phyloP scores from a whole-genome alignment of 2,797 vertebrate species.

The Malacoraja senta region DNA sequence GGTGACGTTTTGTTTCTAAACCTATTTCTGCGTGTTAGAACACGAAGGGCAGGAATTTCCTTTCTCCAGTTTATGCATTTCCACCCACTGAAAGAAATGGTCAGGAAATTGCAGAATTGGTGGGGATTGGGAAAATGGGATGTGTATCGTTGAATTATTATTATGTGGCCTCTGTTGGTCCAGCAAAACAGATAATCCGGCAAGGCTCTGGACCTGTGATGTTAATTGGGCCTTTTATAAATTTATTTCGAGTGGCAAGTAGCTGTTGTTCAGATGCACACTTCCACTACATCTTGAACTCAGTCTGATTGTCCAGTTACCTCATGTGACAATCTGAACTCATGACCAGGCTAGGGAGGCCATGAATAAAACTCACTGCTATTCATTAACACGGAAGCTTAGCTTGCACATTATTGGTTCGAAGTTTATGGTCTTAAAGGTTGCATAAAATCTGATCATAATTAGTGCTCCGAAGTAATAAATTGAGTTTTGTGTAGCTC shows the following conservation, averaged over 20 bases:
- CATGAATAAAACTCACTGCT: slow-evolving; percentile 18
- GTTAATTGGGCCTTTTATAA: not conserved
- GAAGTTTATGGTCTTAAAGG: slow-evolving; percentile 20
- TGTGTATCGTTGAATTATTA: too few species aligned
- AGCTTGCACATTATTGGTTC: slow-evolving; percentile 1
- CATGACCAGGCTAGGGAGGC: not conserved
- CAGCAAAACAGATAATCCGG: too few species aligned
- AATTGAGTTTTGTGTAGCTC: not conserved
- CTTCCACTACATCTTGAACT: not conserved
- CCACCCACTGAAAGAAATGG: not conserved
- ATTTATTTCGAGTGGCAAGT: not conserved
- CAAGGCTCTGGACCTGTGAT: too few species aligned
- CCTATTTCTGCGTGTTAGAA: not conserved
- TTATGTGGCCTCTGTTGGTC: too few species aligned
- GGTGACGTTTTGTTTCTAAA: too few species aligned
- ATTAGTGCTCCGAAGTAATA: not conserved
- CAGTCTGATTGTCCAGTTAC: not conserved
- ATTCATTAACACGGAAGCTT: not conserved
- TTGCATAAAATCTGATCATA: slow-evolving; percentile 8
- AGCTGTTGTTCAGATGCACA: not conserved
- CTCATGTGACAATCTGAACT: slow-evolving; percentile 1
- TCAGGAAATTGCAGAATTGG: not conserved
- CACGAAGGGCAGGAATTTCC: not conserved
- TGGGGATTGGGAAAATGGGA: too few species aligned
- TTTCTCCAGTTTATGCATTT: not conserved